These are phyloP conservation scores for roundworm (Caenorhabditis elegans) DNA, from an alignment of 1,140 invertebrate species.

Conservation along the genomic window WBcel235 BX284606.5:9160001-9160500, in stretches of 20 bases:
- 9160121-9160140: too few relatives aligned
- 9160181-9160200: too few relatives aligned
- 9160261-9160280: slow-evolving; percentile 69
- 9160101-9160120: too few relatives aligned
- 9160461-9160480: neutral
- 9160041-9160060: too few relatives aligned
- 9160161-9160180: too few relatives aligned
- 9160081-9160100: too few relatives aligned
- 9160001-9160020: too few relatives aligned
- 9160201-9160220: slow-evolving; percentile 69
- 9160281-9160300: slow-evolving; percentile 69
- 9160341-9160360: slow-evolving; percentile 69
- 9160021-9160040: too few relatives aligned
- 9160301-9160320: slow-evolving; percentile 69
- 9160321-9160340: slow-evolving; percentile 70
- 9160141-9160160: too few relatives aligned
- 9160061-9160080: too few relatives aligned
- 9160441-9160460: too few relatives aligned
- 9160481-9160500: neutral
- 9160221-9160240: slow-evolving; percentile 67
- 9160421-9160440: neutral
- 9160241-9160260: slow-evolving; percentile 67
- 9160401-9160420: slow-evolving; percentile 59
- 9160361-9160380: slow-evolving; percentile 70
- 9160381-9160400: slow-evolving; percentile 67